Percentiles rank a stretch among this genome's conserved stretches.
Conservation (phyloP, 2,797 vertebrate species). For the Brotogeris chrysoptera region DNA sequence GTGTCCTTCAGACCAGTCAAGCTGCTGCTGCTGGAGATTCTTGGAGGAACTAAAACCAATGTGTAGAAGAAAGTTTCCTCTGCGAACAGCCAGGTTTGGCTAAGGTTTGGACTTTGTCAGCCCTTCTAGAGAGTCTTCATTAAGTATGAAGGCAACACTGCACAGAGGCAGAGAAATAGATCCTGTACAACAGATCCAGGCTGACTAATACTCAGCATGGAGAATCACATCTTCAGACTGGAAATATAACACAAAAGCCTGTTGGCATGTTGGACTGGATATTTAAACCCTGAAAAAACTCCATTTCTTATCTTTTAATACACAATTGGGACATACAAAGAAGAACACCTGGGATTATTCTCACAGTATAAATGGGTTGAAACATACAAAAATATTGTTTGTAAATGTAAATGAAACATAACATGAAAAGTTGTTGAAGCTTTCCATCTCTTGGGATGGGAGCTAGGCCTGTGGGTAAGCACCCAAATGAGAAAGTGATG, state of each 20-base stretch:
- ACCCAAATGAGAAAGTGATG: not conserved
- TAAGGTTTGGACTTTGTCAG: not conserved
- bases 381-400: not conserved
- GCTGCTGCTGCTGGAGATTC: not conserved
- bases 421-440: not conserved
- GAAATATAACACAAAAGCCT: not conserved
- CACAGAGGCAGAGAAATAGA: not conserved
- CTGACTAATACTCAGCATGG: not conserved
- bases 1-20: not conserved
- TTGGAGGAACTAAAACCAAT: not conserved
- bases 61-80: not conserved
- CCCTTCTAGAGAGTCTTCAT: not conserved
- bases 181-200: not conserved
- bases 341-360: not conserved
- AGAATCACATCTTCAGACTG: not conserved
- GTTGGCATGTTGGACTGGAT: not conserved
- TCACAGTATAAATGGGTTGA: not conserved
- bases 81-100: not conserved
- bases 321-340: accelerated
- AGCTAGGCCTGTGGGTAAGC: not conserved
- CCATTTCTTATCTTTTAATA: not conserved
- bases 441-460: not conserved
- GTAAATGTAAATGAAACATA: not conserved
- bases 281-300: not conserved
- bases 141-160: not conserved